Base-by-base conservation (phyloP, 2,888 invertebrate genomes). In the Synanthedon myopaeformis region DNA sequence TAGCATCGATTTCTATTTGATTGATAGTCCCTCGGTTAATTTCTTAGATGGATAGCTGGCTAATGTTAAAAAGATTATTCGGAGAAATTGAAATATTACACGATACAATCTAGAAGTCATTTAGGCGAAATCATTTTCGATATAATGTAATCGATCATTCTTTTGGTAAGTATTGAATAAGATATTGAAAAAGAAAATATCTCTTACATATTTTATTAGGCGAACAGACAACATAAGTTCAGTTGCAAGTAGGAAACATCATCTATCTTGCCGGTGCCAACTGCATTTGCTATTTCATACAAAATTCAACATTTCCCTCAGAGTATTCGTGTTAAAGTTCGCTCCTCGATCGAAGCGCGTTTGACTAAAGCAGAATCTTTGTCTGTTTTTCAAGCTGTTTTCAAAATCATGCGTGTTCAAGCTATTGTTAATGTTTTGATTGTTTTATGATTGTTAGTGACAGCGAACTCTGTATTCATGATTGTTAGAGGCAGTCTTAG, bases 251-350 rank as follows among this genome's bases (percentile, higher is more conserved):
- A 58, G 63, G 62, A 61, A 63, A 68, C 64, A 65, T 67, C 67
- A 70, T 72, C 64, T 62, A 69, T 72, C 67, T 61, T 57, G 55
- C 57, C 51, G 58, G 56, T 56, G 53, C 55, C 57, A 23, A 51
- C n/a, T 51, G 51, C 51, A 51, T 51, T 35, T 49, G 49, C 17
- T 68, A 67, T 75, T 74, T 75, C 77, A 78, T 79, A 74, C 72
- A 80, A 79, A 75, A 80, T 80, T 77, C 78, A 80, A 66, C 66
- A 61, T 56, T 49, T 57, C 59, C 57, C 59, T 72, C 66, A 66
- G 69, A 66, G 64, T 62, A 63, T 58, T 56, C 56, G 58, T 53
- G 45, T 35, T 42, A 50, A 52, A 56, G 55, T 57, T 57, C 41
- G 52, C 12, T 50, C 8, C 35, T 12, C 49, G 49, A 49, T 49